Evolutionary conservation across 2,888 invertebrate species (phyloP).

Genomic region (Mesorhabditis spiculigera): DNA sequence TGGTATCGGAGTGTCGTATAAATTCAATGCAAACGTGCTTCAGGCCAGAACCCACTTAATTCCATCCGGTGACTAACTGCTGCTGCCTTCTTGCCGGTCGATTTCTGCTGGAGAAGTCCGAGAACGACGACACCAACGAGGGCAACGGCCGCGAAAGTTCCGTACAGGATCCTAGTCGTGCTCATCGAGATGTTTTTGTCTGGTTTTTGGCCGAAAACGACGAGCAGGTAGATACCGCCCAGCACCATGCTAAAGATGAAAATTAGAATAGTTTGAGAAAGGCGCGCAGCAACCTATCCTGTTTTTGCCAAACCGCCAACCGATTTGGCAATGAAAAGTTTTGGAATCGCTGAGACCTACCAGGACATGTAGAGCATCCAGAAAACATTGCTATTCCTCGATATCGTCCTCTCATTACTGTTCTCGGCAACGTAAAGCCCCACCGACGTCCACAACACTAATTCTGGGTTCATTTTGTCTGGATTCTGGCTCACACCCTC

Average conservation of each 20-base stretch:
- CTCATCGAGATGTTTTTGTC: neutral
- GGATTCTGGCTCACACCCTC: neutral
- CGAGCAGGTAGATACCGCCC: constrained; percentile 90
- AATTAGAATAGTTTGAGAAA: neutral
- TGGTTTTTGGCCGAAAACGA: constrained; percentile 69
- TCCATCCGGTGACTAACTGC: neutral
- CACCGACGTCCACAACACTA: neutral
- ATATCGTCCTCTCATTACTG: constrained; percentile 2
- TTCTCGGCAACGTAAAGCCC: neutral
- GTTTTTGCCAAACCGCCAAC: too few species aligned
- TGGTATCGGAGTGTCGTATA: too few species aligned
- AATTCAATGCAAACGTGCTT: neutral
- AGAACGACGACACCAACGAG: neutral
- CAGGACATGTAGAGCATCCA: neutral
- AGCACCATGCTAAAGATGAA: constrained; percentile 75
- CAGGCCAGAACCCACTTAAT: neutral
- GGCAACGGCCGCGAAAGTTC: neutral
- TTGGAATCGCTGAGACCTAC: too few species aligned
- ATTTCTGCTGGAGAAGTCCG: neutral
- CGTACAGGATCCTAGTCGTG: neutral
- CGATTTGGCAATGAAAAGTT: too few species aligned
- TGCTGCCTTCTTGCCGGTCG: neutral
- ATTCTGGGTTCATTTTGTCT: neutral
- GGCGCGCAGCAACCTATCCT: too few species aligned
- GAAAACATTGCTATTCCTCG: neutral